phyloP scores from a whole-genome alignment of 1,140 invertebrate species.

The Bombus superbus region DNA sequence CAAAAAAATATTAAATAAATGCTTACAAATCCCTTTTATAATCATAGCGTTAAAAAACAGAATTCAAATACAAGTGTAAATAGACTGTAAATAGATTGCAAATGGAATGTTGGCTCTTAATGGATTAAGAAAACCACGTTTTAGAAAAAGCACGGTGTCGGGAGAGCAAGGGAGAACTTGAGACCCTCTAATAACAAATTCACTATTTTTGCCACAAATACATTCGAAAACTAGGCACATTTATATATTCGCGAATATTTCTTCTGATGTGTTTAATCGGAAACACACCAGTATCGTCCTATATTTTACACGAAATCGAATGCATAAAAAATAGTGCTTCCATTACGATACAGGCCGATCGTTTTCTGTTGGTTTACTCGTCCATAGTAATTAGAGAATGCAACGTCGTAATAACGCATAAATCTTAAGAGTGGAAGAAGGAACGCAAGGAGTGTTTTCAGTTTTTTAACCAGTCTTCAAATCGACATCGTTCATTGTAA shows the following conservation, averaged over 20 bases:
- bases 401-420: constrained; percentile 8
- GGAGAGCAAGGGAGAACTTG: constrained; percentile 29
- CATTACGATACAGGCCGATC: constrained; percentile 39
- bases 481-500: constrained; percentile 42
- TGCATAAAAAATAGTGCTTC: constrained; percentile 36
- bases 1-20: background rate
- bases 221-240: constrained; percentile 23
- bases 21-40: background rate
- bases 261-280: background rate
- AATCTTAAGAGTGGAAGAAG: constrained; percentile 51
- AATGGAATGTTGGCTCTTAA: background rate
- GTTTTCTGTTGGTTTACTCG: constrained; percentile 17
- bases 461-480: constrained; percentile 56
- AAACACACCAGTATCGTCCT: background rate
- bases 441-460: constrained; percentile 26
- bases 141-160: constrained; percentile 3
- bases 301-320: constrained; percentile 6
- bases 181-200: constrained; percentile 38
- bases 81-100: background rate
- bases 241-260: background rate
- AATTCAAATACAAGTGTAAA: background rate
- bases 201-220: constrained; percentile 66
- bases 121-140: background rate
- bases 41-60: background rate
- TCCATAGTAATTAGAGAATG: constrained; percentile 15